phyloP scores from a whole-genome alignment of 2,797 vertebrate species.

The Notamacropus eugenii region DNA sequence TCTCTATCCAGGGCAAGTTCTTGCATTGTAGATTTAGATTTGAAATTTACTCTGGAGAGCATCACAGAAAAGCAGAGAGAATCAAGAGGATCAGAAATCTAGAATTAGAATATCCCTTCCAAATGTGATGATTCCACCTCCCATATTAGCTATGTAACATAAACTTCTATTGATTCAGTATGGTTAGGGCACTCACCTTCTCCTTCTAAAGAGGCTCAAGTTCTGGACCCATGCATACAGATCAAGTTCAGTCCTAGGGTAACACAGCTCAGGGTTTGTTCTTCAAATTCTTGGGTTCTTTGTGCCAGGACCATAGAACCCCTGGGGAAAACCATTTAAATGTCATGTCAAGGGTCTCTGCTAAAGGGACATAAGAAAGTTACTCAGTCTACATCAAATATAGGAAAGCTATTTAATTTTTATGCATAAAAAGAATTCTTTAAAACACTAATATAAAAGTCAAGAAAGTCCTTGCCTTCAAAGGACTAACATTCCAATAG shows the following conservation, averaged over 20 bases:
- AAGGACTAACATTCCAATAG: background rate
- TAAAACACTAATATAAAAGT: background rate
- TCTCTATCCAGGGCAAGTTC: background rate
- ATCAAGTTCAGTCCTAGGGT: background rate
- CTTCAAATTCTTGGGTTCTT: background rate
- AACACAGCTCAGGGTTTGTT: background rate
- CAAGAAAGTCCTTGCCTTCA: background rate
- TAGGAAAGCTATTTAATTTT: background rate
- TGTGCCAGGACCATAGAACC: background rate
- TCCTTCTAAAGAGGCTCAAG: background rate
- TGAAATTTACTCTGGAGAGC: background rate
- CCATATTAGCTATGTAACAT: background rate
- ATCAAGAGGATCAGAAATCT: background rate
- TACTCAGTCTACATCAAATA: background rate
- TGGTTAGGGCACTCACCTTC: background rate
- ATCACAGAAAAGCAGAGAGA: background rate
- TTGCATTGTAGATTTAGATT: background rate
- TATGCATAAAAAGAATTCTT: background rate
- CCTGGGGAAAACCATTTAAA: background rate
- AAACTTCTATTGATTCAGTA: background rate
- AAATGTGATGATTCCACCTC: background rate
- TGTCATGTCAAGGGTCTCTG: background rate
- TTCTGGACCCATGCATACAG: background rate
- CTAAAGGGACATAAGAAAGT: background rate
- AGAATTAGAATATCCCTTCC: background rate